A percentile compares a stretch with the other conserved stretches of the same genome.
Evolutionary conservation across 2,113 vertebrate genomes (phyloP).

Genomic region (Amblyornis subalaris): DNA sequence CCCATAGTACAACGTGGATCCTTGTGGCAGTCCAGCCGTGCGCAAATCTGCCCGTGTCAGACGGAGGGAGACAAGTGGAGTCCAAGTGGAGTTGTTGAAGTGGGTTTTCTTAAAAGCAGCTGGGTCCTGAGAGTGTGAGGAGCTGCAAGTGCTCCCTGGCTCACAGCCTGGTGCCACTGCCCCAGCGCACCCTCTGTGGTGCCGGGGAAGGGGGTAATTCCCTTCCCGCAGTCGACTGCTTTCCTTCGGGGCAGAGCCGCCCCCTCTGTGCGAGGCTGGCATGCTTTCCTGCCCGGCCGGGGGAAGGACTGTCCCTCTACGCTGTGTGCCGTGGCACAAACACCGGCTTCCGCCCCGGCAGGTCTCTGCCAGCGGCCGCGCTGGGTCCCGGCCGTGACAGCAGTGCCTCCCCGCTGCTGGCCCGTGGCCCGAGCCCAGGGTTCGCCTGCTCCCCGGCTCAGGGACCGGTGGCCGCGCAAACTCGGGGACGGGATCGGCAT

Average conservation of each 20-base stretch:
- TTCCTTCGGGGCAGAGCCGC: neutral
- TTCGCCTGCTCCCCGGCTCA: neutral
- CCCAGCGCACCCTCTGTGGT: neutral
- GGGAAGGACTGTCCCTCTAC: neutral
- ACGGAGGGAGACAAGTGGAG: neutral
- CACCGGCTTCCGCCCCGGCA: neutral
- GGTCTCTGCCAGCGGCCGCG: neutral
- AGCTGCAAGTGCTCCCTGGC: neutral
- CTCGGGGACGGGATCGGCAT: neutral
- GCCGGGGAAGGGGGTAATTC: neutral
- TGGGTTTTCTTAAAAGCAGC: neutral
- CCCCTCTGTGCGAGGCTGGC: neutral
- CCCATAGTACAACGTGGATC: rapidly evolving
- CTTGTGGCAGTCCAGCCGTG: neutral
- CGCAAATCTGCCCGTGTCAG: no score
- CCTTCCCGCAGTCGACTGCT: neutral
- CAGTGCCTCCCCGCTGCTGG: neutral
- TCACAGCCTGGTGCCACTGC: neutral
- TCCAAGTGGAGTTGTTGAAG: neutral
- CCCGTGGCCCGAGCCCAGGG: neutral
- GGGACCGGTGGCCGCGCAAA: neutral
- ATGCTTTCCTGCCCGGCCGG: neutral
- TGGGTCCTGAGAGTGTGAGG: neutral
- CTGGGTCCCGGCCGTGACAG: neutral
- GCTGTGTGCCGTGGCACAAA: neutral